These are phyloP conservation scores for Clarias laeviceps DNA, from an alignment of 2,797 vertebrate genomes.

Conservation along the genomic window DNA sequence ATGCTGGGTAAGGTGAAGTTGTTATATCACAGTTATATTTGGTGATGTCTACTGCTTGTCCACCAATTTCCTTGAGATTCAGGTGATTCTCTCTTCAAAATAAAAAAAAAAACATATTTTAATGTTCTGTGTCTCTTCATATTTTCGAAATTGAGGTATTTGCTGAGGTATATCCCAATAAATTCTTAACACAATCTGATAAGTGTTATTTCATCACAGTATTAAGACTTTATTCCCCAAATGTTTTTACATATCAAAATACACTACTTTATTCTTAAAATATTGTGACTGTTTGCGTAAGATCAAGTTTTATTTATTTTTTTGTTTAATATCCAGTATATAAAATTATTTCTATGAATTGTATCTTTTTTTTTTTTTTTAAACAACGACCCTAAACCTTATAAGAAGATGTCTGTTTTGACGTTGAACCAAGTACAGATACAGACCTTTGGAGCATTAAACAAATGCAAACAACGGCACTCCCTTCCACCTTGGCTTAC, in stretches of 20 bases:
- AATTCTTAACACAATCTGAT: not conserved
- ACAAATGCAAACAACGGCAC: not conserved
- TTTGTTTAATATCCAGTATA: not conserved
- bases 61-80: too few relatives aligned
- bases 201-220: not conserved
- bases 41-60: too few relatives aligned
- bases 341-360: not conserved
- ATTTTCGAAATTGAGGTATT: too few relatives aligned
- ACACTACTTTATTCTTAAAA: not conserved
- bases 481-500: not conserved
- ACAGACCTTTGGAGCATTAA: not conserved
- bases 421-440: not conserved
- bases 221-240: not conserved
- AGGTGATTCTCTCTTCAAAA: too few relatives aligned
- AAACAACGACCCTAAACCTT: not conserved
- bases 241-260: not conserved
- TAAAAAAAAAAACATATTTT: too few relatives aligned
- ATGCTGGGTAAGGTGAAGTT: too few relatives aligned
- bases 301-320: not conserved
- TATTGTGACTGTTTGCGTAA: not conserved
- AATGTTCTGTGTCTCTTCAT: too few relatives aligned
- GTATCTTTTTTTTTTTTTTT: not conserved
- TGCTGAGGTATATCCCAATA: too few relatives aligned
- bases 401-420: not conserved
- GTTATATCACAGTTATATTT: too few relatives aligned